Percentiles rank a stretch among this genome's conserved stretches.
Conservation (phyloP, 2,113 vertebrate genomes). For the Hemichromis elongatus region DNA sequence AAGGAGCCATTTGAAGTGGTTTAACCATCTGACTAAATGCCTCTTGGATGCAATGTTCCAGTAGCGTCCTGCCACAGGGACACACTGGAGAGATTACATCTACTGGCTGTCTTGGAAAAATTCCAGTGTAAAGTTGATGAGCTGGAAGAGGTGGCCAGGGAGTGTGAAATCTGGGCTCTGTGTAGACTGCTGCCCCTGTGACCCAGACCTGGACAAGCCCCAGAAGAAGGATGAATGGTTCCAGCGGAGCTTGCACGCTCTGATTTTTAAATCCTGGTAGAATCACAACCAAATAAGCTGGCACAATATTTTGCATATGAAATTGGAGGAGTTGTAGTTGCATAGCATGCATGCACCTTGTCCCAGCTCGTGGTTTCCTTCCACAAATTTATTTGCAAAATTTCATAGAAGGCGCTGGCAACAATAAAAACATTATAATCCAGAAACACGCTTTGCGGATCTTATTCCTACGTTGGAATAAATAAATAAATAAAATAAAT, state of each 20-base stretch:
- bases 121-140: background rate
- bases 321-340: background rate
- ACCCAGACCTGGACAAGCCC: background rate
- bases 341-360: background rate
- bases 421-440: too few species aligned
- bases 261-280: background rate
- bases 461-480: too few species aligned
- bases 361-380: too few species aligned
- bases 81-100: background rate
- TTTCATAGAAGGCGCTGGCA: too few species aligned
- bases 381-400: too few species aligned
- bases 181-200: background rate
- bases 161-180: background rate
- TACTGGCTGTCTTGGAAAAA: background rate
- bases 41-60: background rate
- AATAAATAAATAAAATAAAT: too few species aligned
- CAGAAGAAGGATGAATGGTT: background rate
- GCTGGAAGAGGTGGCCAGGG: background rate
- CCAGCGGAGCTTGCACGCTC: background rate
- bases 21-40: background rate
- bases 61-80: background rate
- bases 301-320: background rate
- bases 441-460: too few species aligned
- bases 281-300: background rate
- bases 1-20: background rate